Conservation (phyloP, 2,113 vertebrate genomes). For the Chiloscyllium plagiosum region DNA sequence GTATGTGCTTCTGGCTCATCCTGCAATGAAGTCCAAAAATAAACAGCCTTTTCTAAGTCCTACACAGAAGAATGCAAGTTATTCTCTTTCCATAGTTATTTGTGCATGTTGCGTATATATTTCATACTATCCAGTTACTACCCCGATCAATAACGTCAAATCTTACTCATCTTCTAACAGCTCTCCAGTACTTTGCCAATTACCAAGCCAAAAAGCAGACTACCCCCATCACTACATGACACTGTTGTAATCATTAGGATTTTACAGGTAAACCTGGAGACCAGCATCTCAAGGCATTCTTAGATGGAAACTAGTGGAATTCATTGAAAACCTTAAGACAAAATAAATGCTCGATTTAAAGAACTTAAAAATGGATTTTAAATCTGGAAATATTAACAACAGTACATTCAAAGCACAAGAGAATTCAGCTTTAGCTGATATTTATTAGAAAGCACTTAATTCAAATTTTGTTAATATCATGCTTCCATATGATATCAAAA, state of each 20-base stretch:
- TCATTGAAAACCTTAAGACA: background rate
- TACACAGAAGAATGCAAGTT: background rate
- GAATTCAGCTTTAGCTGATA: background rate
- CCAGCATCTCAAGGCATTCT: too few relatives aligned
- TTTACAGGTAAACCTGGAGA: background rate
- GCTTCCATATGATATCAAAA: background rate
- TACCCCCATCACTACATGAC: background rate
- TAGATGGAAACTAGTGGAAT: background rate
- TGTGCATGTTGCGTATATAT: background rate
- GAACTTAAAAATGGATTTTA: background rate
- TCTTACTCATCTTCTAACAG: background rate
- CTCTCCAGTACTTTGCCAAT: background rate
- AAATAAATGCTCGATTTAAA: background rate
- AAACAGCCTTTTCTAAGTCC: constrained; percentile 2
- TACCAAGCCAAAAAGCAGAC: background rate
- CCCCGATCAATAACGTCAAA: background rate
- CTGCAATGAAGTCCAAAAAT: background rate
- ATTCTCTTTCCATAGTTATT: background rate
- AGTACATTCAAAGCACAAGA: background rate
- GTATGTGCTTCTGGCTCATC: background rate
- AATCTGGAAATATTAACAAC: background rate
- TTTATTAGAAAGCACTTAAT: background rate
- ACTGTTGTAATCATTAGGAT: background rate
- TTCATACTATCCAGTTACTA: background rate
- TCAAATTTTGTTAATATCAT: background rate